Conservation (phyloP, 2,888 invertebrate species). For the Trichopoda pennipes region DNA sequence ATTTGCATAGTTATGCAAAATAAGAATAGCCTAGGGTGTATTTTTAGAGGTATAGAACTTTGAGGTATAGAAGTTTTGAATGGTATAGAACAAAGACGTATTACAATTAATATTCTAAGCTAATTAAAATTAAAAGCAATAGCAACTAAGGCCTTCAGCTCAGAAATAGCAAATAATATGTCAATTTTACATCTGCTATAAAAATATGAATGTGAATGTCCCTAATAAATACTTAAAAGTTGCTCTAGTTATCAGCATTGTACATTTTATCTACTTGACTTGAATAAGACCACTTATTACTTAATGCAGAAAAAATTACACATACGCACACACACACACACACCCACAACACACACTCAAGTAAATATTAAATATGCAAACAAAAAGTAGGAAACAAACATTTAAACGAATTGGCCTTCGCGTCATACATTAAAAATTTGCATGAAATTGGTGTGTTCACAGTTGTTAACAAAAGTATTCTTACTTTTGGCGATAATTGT, state of each 20-base stretch:
- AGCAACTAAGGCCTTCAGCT: too few relatives aligned
- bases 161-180: too few relatives aligned
- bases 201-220: not conserved
- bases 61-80: too few relatives aligned
- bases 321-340: not conserved
- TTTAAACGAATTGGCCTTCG: slow-evolving; percentile 47
- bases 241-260: slow-evolving; percentile 26
- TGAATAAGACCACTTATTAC: slow-evolving; percentile 10
- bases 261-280: slow-evolving; percentile 4
- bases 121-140: too few relatives aligned
- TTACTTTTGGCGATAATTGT: too few relatives aligned
- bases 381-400: slow-evolving; percentile 52
- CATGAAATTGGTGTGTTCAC: slow-evolving; percentile 3
- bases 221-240: slow-evolving; percentile 9
- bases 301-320: not conserved
- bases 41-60: too few relatives aligned
- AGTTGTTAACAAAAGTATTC: slow-evolving; percentile 8
- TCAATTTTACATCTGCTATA: not conserved
- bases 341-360: not conserved
- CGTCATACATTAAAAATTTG: slow-evolving; percentile 15
- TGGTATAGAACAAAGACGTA: too few relatives aligned
- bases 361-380: not conserved
- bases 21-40: too few relatives aligned
- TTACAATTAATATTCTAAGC: too few relatives aligned
- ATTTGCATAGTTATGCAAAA: too few relatives aligned